phyloP scores from a whole-genome alignment of 1,140 invertebrate genomes.

The Heterodera carotae region DNA sequence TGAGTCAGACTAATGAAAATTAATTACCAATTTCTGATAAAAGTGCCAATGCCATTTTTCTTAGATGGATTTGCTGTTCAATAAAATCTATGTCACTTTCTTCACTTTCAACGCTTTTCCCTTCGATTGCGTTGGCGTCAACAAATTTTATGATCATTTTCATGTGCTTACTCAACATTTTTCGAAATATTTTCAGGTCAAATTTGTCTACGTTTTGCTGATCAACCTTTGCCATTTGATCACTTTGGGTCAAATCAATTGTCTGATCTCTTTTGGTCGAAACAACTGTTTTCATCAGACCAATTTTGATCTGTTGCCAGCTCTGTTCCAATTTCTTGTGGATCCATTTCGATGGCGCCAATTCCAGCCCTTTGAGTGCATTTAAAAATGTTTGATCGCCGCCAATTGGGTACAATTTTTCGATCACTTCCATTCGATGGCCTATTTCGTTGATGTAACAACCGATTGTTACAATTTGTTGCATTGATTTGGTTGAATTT shows the following conservation, averaged over 20 bases:
- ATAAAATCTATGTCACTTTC: not conserved
- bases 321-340: not conserved
- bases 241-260: not conserved
- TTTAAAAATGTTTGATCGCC: not conserved
- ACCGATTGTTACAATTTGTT: not conserved
- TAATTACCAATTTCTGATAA: not conserved
- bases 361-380: not conserved
- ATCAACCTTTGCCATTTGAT: not conserved
- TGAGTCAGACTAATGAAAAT: no score
- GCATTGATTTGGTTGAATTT: not conserved
- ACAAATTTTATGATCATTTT: not conserved
- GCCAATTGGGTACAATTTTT: not conserved
- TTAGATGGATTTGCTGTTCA: not conserved
- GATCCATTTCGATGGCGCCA: not conserved
- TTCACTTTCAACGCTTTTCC: not conserved
- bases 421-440: not conserved
- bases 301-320: not conserved
- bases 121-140: not conserved
- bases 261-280: no score
- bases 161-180: not conserved
- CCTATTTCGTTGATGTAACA: not conserved
- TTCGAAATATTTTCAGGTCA: not conserved
- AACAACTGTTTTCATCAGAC: not conserved
- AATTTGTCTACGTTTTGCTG: not conserved
- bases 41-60: not conserved